phyloP scores from a whole-genome alignment of 2,888 invertebrate genomes.

The Deladenus siricidicola region DNA sequence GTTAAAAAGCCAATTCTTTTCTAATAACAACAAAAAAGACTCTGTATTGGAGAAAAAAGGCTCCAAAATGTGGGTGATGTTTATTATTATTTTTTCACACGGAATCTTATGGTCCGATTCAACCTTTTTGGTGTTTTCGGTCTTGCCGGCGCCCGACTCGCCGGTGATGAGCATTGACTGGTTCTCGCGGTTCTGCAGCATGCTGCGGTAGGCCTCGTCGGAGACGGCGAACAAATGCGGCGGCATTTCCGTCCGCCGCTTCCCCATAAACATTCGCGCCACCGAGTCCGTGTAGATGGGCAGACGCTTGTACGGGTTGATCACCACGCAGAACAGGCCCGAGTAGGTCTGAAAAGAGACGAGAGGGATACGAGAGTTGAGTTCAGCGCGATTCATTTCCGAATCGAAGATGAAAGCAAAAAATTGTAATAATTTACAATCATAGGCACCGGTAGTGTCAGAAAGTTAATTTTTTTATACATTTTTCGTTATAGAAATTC shows the following conservation, averaged over 20 bases:
- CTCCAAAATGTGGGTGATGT: too few relatives aligned
- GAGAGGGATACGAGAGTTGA: too few relatives aligned
- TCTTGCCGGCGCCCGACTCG: conserved; percentile 98
- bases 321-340: conserved; percentile 52
- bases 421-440: too few relatives aligned
- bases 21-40: too few relatives aligned
- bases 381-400: too few relatives aligned
- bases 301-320: conserved; percentile 53
- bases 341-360: conserved; percentile 50
- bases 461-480: too few relatives aligned
- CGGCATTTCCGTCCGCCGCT: conserved; percentile 48
- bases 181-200: conserved; percentile 47
- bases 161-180: conserved; percentile 92
- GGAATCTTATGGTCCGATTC: too few relatives aligned
- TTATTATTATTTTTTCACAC: too few relatives aligned
- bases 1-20: not conserved
- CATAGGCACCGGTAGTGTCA: too few relatives aligned
- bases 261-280: conserved; percentile 67
- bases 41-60: too few relatives aligned
- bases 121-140: conserved; percentile 99
- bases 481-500: too few relatives aligned
- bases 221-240: conserved; percentile 53
- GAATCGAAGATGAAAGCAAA: too few relatives aligned
- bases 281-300: conserved; percentile 57
- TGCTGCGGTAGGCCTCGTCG: conserved; percentile 46